Conservation (phyloP, 1,140 invertebrate species). For the Halictus rubicundus region DNA sequence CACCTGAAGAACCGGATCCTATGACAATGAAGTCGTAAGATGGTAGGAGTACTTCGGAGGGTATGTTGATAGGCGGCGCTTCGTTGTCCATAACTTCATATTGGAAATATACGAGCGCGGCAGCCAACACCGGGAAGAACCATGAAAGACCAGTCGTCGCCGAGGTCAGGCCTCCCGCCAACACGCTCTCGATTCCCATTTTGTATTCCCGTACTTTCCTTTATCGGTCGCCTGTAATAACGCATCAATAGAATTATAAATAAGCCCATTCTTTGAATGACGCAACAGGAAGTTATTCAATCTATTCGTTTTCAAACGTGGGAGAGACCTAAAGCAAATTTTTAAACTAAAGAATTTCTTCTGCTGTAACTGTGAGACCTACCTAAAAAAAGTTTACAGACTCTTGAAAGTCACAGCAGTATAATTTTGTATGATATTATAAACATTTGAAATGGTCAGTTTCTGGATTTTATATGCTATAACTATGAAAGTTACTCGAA, state of each 20-base stretch:
- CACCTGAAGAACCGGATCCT: constrained; percentile 96
- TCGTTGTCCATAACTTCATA: constrained; percentile 90
- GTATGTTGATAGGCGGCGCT: constrained; percentile 85
- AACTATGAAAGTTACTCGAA: no score
- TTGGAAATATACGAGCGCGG: constrained; percentile 91
- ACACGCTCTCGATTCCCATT: constrained; percentile 74
- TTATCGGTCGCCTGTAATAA: not conserved
- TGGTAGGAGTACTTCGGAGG: constrained; percentile 83
- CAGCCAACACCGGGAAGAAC: constrained; percentile 90
- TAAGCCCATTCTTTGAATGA: not conserved
- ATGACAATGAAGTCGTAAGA: constrained; percentile 94
- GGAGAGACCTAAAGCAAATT: no score
- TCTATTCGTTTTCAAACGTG: no score
- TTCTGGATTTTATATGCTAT: no score
- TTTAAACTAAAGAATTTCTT: no score
- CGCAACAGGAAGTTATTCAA: not conserved
- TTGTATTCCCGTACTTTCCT: not conserved
- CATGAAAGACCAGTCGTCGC: constrained; percentile 84
- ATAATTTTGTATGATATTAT: no score
- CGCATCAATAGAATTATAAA: not conserved
- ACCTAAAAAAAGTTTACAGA: no score
- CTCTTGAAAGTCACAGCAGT: no score
- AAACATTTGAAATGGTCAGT: no score
- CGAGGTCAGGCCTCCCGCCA: constrained; percentile 73
- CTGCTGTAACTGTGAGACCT: no score